Evolutionary conservation across 2,888 invertebrate genomes (phyloP), one percentile per base, ranked within the genome.

Genomic region (Lamellibrachia columna): DNA sequence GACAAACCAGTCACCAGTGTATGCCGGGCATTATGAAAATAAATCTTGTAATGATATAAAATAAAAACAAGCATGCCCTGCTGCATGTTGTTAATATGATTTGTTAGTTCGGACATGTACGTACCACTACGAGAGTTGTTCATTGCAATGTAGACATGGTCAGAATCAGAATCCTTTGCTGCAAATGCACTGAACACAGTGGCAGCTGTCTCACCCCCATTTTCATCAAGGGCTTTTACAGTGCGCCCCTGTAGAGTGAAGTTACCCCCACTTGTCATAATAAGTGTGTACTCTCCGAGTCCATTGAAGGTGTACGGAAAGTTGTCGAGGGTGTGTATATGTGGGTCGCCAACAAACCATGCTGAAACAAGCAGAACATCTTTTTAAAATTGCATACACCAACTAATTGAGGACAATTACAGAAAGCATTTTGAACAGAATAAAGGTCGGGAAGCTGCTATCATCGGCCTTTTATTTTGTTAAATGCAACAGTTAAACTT

Each of bases 311-410:
- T 94, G 93, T 93, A 95, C 92, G 93, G 92, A 52, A 93, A 91
- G 3, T 93, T 93, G 93, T 95, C 95, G 52, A 94, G 90, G 1
- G 94, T 94, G 4, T 90, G 91, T 11, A 94, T 93, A 91, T 95
- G 95, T n/a, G 94, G 95, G 92, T 95, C 95, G 53, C 95, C 95
- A 22, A 52, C 11, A 90, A n/a, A 22, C 91, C 91, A 90, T 3
- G 58, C 93, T 93, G 92, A 52, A 92, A 91, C 53, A 53, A 15
- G 52, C 52, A 91, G 53, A 53, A 1, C 15, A 1, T 1, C 22
- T 11, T n/a, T 11, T n/a, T 11, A 11, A 15, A 91, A 15, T 11
- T 40, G 1, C 40, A 40, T 40, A 40, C 40, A 40, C 0, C 40
- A 40, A 40, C 40, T 40, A 40, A 40, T n/a, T n/a, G 15, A n/a